These are phyloP conservation scores for Coregonus sp. DNA, from an alignment of 2,797 vertebrate species.

Conservation along the genomic window DNA sequence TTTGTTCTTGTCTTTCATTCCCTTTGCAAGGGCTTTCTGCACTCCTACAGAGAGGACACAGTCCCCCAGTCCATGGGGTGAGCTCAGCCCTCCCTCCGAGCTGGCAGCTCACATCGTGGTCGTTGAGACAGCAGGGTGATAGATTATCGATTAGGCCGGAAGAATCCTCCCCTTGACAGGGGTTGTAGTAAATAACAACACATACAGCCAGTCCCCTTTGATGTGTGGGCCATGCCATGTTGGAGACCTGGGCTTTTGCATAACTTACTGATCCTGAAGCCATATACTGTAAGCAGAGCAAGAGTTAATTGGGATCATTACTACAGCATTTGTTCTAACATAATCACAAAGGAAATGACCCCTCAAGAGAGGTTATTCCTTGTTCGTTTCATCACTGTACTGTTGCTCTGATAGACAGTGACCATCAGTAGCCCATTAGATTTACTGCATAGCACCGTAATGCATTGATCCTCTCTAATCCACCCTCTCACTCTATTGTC, in stretches of 20 bases:
- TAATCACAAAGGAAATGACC: background rate
- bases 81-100: background rate
- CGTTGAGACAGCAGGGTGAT: conserved; percentile 11
- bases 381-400: conserved; percentile 16
- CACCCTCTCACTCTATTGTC: conserved; percentile 43
- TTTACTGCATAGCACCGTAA: conserved; percentile 37
- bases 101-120: background rate
- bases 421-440: conserved; percentile 26
- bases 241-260: background rate
- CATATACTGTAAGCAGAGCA: background rate
- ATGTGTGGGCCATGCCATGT: conserved; percentile 14
- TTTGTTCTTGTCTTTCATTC: background rate
- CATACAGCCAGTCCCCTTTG: background rate
- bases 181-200: conserved; percentile 23
- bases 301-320: background rate
- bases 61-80: background rate
- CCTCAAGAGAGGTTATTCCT: conserved; percentile 10
- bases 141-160: conserved; percentile 20
- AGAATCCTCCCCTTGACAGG: conserved; percentile 14
- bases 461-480: conserved; percentile 53
- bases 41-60: background rate
- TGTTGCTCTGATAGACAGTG: conserved; percentile 15
- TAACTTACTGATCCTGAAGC: background rate
- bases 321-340: background rate
- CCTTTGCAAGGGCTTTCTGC: background rate